Conservation (phyloP, 1,140 invertebrate genomes). For the Kradibia gibbosae region DNA sequence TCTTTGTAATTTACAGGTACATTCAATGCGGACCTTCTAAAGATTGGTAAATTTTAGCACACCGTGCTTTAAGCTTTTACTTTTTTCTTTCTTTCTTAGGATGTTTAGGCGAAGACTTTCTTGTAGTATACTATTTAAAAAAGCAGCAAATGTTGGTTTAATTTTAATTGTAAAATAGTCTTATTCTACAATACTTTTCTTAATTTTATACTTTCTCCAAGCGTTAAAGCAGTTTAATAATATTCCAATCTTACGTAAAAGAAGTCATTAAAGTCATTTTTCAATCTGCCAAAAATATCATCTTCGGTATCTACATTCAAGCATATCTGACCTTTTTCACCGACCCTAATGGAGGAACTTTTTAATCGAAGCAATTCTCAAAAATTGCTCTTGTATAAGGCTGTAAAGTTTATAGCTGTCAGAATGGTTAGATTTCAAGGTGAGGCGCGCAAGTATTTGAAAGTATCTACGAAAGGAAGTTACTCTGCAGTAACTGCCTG, state of each 20-base stretch:
- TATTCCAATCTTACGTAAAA: not conserved
- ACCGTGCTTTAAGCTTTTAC: not conserved
- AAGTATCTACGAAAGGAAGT: conserved; percentile 12
- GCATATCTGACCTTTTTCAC: conserved; percentile 12
- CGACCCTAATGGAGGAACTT: conserved; percentile 40
- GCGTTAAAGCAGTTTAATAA: too few species aligned
- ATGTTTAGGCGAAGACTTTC: not conserved
- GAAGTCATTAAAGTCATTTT: conserved; percentile 8
- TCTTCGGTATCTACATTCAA: conserved; percentile 39
- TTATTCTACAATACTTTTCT: too few species aligned
- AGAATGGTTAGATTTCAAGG: conserved; percentile 41
- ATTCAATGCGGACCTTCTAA: conserved; percentile 29
- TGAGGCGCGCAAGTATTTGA: conserved; percentile 10
- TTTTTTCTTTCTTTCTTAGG: not conserved
- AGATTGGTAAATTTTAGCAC: conserved; percentile 28
- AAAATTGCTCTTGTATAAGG: conserved; percentile 42
- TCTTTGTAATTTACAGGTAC: not conserved
- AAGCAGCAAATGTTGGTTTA: too few species aligned
- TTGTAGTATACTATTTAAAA: not conserved
- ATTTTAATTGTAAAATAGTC: too few species aligned
- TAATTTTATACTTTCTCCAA: too few species aligned
- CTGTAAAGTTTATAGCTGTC: conserved; percentile 38
- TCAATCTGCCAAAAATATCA: conserved; percentile 23
- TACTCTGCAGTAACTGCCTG: not conserved
- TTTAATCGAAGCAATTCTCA: conserved; percentile 46